Base-by-base conservation (phyloP, 2,888 invertebrate species). In the Phalera bucephala region DNA sequence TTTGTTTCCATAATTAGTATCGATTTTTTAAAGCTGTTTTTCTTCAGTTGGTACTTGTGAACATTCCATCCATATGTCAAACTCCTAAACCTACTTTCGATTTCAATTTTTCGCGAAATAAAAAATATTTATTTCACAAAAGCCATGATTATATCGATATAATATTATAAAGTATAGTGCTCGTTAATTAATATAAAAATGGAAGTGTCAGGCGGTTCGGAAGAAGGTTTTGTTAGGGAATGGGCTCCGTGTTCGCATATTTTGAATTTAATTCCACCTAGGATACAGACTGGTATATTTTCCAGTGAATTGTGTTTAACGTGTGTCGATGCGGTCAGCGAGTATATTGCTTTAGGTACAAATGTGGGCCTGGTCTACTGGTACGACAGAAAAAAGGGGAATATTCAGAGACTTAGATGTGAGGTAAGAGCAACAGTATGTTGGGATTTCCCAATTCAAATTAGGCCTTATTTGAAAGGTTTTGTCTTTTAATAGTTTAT, bases 311-410 rank as follows among this genome's bases (percentile, higher is more conserved):
- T 97, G 26, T 90, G 86, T 72, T 88, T 96, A 40, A 97, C 96
- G 0, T 96, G 96, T 68, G 91, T 97, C 23, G 96, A 96, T 84
- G 94, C 93, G n/a, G 91, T 95, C 25, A 91, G 93, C 10, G 95
- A 96, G 59, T 97, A 94, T 73, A 91, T 97, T 48, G 96, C 95
- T 1, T 76, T 97, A 35, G 97, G 97, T 1, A 96, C 95, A 1
- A 96, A 96, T 81, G 92, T 94, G 10, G 97, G 97, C 1, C 85
- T 96, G 35, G 93, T 97, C 14, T 97, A 96, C 75, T 96, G 97
- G 95, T 97, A 94, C 73, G 94, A 96, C 75, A 91, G 97, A 44
- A 93, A 92, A 48, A 94, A 92, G 25, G 94, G 93, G 32, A 93
- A 94, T 53, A 90, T 97, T 46, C 95, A 96, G 67, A 92, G 94